A percentile compares a stretch with the other conserved stretches of the same genome.
Conservation (phyloP, 2,888 invertebrate genomes). For the Rambutsinella grinnellia region DNA sequence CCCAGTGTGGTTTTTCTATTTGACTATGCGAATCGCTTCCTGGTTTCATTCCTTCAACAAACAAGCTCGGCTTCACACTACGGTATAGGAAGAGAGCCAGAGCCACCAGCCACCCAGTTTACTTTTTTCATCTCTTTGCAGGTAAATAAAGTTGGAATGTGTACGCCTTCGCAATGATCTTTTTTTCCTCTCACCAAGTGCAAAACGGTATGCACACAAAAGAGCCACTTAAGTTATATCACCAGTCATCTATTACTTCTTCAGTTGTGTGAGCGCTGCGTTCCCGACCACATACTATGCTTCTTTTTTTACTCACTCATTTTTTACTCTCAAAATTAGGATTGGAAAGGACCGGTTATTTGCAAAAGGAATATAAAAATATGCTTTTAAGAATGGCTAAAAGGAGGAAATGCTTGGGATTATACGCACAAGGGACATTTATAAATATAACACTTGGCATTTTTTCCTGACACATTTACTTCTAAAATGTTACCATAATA, state of each 20-base stretch:
- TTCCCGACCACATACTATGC: slow-evolving; percentile 43
- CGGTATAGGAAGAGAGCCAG: neutral
- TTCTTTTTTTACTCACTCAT: neutral
- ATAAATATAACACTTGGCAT: neutral
- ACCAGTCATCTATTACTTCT: neutral
- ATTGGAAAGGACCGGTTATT: neutral
- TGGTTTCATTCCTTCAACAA: slow-evolving; percentile 48
- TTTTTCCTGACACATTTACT: neutral
- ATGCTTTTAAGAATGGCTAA: neutral
- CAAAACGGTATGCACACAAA: neutral
- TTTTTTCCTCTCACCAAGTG: neutral
- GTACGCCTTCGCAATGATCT: slow-evolving; percentile 19
- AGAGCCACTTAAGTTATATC: neutral
- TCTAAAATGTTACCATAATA: too few relatives aligned
- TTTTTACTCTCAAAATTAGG: neutral
- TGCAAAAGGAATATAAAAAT: neutral
- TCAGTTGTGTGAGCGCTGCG: neutral
- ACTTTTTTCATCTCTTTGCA: neutral
- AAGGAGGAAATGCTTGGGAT: slow-evolving; percentile 38
- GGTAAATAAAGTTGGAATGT: neutral
- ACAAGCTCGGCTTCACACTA: neutral
- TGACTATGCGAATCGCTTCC: slow-evolving; percentile 38
- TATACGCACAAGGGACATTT: neutral
- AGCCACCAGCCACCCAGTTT: neutral
- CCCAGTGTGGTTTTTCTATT: neutral